Evolutionary conservation across 2,797 vertebrate genomes (phyloP).

Genomic region (Tragopan temminckii): DNA sequence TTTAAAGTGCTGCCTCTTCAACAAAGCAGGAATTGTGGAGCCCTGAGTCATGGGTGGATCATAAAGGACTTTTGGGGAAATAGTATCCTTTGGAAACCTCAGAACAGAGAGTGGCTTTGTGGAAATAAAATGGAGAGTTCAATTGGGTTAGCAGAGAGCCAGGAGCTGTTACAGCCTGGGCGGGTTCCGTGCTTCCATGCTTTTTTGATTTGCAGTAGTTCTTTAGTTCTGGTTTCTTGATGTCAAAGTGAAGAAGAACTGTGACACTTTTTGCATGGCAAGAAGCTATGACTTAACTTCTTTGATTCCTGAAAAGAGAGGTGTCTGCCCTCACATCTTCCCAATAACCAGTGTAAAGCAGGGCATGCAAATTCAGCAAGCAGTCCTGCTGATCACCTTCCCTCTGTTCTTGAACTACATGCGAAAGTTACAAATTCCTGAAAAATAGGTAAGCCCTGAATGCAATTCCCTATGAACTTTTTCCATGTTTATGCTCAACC

Average conservation of each 20-base stretch:
- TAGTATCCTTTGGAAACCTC: background rate
- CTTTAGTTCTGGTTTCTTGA: background rate
- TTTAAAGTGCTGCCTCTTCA: background rate
- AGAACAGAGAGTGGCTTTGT: background rate
- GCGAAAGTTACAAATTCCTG: background rate
- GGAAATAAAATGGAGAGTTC: background rate
- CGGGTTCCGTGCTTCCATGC: background rate
- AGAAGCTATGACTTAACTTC: background rate
- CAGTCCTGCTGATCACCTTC: background rate
- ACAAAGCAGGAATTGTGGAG: background rate
- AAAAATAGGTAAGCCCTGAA: background rate
- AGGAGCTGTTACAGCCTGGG: background rate
- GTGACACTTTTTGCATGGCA: background rate
- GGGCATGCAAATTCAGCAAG: background rate
- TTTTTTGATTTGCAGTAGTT: background rate
- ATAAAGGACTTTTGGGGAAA: background rate
- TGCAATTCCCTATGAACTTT: background rate
- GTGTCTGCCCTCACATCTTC: background rate
- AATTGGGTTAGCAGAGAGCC: background rate
- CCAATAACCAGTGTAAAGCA: background rate
- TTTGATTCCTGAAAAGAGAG: background rate
- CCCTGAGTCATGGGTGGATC: background rate
- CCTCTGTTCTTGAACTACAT: background rate
- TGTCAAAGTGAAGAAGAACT: background rate
- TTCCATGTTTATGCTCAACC: background rate